Conservation (phyloP, 2,888 invertebrate species). For the Liposcelis brunnea region DNA sequence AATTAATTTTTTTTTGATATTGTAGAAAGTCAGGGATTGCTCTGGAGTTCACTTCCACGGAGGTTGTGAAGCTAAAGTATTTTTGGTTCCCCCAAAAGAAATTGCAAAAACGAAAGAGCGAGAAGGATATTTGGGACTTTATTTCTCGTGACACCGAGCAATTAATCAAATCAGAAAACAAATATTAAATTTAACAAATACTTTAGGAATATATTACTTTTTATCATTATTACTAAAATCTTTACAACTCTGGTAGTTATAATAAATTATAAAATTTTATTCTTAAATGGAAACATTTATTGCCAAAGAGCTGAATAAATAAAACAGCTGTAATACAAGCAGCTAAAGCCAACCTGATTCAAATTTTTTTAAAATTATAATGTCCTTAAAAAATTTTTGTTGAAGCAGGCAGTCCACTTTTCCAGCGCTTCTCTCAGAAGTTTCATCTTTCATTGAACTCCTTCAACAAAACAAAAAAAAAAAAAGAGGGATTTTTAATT, state of each 20-base stretch:
- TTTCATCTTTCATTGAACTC: too few relatives aligned
- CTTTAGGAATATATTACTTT: not conserved
- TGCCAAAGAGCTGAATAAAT: too few relatives aligned
- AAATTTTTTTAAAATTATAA: too few relatives aligned
- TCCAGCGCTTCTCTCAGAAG: too few relatives aligned
- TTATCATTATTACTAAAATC: not conserved
- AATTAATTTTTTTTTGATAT: slow-evolving; percentile 11
- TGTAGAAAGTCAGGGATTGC: slow-evolving; percentile 27
- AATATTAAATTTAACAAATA: too few relatives aligned
- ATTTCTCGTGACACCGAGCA: slow-evolving; percentile 10
- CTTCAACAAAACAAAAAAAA: too few relatives aligned
- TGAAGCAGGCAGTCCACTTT: too few relatives aligned
- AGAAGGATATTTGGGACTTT: slow-evolving; percentile 25
- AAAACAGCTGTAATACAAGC: too few relatives aligned
- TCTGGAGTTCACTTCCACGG: slow-evolving; percentile 26
- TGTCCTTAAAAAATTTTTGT: too few relatives aligned
- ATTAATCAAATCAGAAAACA: not conserved
- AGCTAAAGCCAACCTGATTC: too few relatives aligned
- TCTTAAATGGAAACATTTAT: not conserved
- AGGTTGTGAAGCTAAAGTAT: slow-evolving; percentile 23
- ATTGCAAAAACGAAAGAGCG: slow-evolving; percentile 22
- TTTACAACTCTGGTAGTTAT: not conserved
- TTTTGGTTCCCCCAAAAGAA: slow-evolving; percentile 20
- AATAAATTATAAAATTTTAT: not conserved
- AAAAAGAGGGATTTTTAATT: too few relatives aligned